Conservation (phyloP, 2,113 vertebrate species). For the Hepsetus odoe region DNA sequence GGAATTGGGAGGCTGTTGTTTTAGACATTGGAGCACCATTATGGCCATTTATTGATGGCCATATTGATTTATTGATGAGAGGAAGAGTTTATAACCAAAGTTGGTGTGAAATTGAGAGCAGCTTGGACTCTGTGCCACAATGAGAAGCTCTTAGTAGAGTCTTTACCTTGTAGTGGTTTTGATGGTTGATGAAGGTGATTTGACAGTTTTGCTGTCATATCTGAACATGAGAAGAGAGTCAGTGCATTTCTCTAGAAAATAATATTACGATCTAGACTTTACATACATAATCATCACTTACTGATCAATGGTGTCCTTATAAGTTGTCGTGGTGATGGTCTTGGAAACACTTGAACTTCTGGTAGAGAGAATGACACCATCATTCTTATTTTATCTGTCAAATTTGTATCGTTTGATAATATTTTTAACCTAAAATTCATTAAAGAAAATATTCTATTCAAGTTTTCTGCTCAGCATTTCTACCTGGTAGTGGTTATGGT, state of each 20-base stretch:
- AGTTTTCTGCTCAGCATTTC: conserved; percentile 27
- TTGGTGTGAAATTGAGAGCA: background rate
- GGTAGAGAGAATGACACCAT: too few relatives aligned
- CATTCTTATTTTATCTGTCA: too few relatives aligned
- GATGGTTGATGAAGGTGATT: conserved; percentile 15
- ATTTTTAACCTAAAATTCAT: background rate
- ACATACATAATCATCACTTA: background rate
- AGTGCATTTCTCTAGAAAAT: too few relatives aligned
- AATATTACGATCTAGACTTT: too few relatives aligned
- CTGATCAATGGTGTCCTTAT: conserved; percentile 11
- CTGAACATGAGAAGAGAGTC: conserved; percentile 2
- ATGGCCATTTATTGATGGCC: conserved; percentile 17
- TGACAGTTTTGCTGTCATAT: background rate
- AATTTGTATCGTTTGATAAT: too few relatives aligned
- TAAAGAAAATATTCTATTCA: background rate
- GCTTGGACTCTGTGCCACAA: background rate
- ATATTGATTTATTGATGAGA: conserved; percentile 7
- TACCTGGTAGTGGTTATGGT: conserved; percentile 63
- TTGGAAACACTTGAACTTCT: too few relatives aligned
- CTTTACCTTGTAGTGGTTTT: conserved; percentile 36
- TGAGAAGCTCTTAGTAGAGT: background rate
- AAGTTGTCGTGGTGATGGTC: background rate
- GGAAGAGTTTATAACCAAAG: too few relatives aligned
- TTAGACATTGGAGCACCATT: conserved; percentile 28
- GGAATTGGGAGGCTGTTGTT: conserved; percentile 39